A percentile compares a stretch with the other conserved stretches of the same genome.
Conservation (phyloP, 1,140 invertebrate genomes). For the Cataglyphis hispanica region DNA sequence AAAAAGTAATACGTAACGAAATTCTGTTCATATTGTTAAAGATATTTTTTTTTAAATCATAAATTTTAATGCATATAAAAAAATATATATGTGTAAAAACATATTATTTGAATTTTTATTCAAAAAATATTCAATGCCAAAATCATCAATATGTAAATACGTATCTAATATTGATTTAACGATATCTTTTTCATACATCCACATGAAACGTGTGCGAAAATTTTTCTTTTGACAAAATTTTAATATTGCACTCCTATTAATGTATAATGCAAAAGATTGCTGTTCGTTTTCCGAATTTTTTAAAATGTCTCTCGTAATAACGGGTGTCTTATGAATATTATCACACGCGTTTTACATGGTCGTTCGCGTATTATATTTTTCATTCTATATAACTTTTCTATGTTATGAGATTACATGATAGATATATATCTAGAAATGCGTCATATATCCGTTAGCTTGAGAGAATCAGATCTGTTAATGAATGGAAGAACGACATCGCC, state of each 20-base stretch:
- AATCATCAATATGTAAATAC: conserved; percentile 4
- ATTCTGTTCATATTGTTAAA: background rate
- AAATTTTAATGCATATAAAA: background rate
- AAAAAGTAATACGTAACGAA: too few relatives aligned
- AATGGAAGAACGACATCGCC: background rate
- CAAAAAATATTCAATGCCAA: background rate
- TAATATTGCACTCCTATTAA: background rate
- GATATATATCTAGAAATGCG: background rate
- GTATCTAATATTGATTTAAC: background rate
- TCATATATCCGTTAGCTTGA: background rate
- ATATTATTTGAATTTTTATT: background rate
- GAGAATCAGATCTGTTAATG: background rate
- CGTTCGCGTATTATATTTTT: conserved; percentile 41
- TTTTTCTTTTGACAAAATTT: conserved; percentile 8
- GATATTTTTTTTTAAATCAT: background rate
- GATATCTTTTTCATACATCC: background rate
- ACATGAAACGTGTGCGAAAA: background rate
- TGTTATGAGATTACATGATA: background rate
- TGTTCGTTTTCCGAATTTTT: background rate
- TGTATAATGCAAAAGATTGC: conserved; percentile 14
- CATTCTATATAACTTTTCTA: conserved; percentile 10
- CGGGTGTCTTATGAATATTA: conserved; percentile 41
- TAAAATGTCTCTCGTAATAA: conserved; percentile 1
- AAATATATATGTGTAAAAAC: background rate
- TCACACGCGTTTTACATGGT: conserved; percentile 48